These are phyloP conservation scores for Gymnothorax reevesii DNA, from an alignment of 2,797 vertebrate species.

Conservation along the genomic window DNA sequence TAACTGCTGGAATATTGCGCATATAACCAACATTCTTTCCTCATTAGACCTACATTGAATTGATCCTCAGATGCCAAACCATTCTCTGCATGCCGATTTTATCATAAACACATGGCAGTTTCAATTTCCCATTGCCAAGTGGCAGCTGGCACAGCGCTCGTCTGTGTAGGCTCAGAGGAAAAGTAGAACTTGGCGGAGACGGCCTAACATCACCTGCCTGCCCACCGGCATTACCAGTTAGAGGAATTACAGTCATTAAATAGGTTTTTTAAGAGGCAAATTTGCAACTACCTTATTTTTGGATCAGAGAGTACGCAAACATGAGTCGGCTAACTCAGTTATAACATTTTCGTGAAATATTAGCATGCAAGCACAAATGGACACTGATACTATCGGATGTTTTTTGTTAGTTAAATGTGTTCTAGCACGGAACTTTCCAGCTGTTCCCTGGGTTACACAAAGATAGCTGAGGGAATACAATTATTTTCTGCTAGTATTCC, in stretches of 20 bases:
- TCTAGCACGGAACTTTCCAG: background rate
- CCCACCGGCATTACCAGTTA: constrained; percentile 28
- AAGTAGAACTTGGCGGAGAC: constrained; percentile 33
- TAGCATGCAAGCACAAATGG: background rate
- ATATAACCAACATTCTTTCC: background rate
- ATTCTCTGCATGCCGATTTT: background rate
- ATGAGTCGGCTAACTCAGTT: background rate
- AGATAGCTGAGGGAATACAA: background rate
- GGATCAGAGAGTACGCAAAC: background rate
- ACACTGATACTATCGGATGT: background rate
- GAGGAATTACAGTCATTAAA: constrained; percentile 9
- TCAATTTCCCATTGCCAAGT: background rate
- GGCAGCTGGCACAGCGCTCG: background rate
- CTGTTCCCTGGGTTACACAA: background rate
- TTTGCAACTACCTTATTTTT: background rate
- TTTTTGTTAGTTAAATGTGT: background rate
- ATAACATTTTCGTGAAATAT: background rate
- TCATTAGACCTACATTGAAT: background rate
- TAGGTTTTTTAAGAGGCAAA: background rate
- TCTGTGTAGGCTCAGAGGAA: constrained; percentile 12
- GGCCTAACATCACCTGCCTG: constrained; percentile 23
- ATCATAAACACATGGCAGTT: background rate
- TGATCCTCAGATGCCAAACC: background rate
- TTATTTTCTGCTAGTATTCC: background rate
- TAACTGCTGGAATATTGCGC: background rate